Evolutionary conservation across 2,888 invertebrate species (phyloP), one percentile per base, ranked within the genome.

Genomic region (Rhagonycha fulva): DNA sequence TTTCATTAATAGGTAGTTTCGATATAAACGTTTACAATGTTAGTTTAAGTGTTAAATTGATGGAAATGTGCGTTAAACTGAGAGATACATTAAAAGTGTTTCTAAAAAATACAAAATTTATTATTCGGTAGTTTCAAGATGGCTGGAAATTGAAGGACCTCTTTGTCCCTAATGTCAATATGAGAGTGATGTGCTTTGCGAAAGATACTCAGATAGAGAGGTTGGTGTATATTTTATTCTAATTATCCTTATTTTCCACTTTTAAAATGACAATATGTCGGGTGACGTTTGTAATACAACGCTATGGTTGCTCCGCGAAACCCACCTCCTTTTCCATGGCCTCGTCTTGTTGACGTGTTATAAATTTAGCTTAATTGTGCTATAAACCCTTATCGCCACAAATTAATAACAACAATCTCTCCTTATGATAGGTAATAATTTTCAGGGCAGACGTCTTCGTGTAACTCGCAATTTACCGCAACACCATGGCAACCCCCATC

Each of bases 91-190:
- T 78, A 81, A 83, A 82, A 79, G 79, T 74, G 75, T 80, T 80
- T 80, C 79, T 83, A 84, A 84, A 83, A 85, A 85, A 84, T 83
- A 82, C 83, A 80, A 80, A 81, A 73, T 72, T 73, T 72, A 78
- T 71, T 69, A 78, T 77, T 78, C 76, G 76, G 78, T 74, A 74
- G 80, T 81, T 84, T 84, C 92, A 92, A 92, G 91, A 93, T 93
- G 92, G 92, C 92, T 92, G 92, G 91, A 90, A 91, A 91, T 91
- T 92, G 91, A 92, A 90, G 90, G 90, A 90, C 90, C 89, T 90
- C 91, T 91, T 91, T 91, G 91, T 91, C 90, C 88, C 90, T 90
- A 90, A 89, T 91, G 90, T 89, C 92, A 92, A 90, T 90, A 92
- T 92, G 92, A 90, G 90, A 92, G 90, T 91, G 90, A 90, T 89